These are phyloP conservation scores for Cerceris ruficornis DNA, from an alignment of 2,888 invertebrate species.

Conservation along the genomic window DNA sequence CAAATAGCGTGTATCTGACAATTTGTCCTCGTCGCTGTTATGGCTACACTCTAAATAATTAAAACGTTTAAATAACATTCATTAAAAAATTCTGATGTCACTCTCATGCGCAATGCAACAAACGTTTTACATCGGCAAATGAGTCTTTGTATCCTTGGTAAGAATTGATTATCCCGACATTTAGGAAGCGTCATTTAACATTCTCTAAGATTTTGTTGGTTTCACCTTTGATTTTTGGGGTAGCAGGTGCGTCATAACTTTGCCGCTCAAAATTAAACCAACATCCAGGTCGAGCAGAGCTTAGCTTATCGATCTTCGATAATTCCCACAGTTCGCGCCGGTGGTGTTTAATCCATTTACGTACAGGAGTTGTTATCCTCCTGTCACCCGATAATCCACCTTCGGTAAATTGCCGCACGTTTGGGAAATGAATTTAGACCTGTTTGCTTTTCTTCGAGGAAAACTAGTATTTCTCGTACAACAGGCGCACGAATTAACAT, in stretches of 20 bases:
- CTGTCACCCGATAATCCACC: constrained; percentile 62
- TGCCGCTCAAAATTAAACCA: constrained; percentile 33
- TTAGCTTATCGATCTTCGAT: constrained; percentile 53
- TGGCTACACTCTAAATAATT: too few relatives aligned
- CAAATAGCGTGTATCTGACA: too few relatives aligned
- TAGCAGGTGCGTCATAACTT: constrained; percentile 10
- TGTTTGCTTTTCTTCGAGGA: not conserved
- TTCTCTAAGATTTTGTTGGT: not conserved
- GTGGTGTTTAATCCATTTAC: constrained; percentile 65
- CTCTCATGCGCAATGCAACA: too few relatives aligned
- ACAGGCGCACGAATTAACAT: not conserved
- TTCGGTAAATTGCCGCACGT: constrained; percentile 51
- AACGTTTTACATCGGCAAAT: too few relatives aligned
- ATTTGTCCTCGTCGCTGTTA: too few relatives aligned
- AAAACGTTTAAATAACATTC: too few relatives aligned
- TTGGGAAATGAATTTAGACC: not conserved
- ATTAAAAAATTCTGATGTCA: too few relatives aligned
- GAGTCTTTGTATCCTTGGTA: too few relatives aligned
- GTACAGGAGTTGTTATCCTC: constrained; percentile 54
- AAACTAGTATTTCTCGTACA: not conserved
- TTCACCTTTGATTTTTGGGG: constrained; percentile 5
- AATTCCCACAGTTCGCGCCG: constrained; percentile 46
- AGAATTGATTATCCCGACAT: too few relatives aligned
- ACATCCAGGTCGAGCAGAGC: constrained; percentile 45
- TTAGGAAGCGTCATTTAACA: too few relatives aligned